These are phyloP conservation scores for Melangyna quadrimaculata DNA, from an alignment of 2,888 invertebrate genomes.

Conservation along the genomic window DNA sequence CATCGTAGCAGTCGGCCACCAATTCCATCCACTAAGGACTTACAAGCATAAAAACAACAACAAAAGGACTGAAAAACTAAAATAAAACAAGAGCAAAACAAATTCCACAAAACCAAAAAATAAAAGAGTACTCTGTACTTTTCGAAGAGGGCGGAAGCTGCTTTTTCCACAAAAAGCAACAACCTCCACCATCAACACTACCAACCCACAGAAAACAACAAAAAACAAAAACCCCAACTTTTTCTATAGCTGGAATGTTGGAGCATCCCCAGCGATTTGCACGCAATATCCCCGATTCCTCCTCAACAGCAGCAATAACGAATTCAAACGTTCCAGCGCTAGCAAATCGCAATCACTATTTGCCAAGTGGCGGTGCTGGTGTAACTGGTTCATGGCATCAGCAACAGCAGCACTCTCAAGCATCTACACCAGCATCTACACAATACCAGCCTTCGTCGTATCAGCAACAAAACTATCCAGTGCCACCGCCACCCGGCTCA, in stretches of 20 bases:
- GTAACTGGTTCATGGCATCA: conserved; percentile 76
- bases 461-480: conserved; percentile 72
- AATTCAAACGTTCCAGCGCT: conserved; percentile 82
- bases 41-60: not conserved
- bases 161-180: conserved; percentile 59
- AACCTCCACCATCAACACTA: conserved; percentile 51
- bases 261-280: conserved; percentile 84
- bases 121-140: conserved; percentile 1
- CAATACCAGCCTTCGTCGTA: conserved; percentile 77
- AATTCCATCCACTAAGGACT: conserved; percentile 40
- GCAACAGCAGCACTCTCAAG: conserved; percentile 71
- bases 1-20: conserved; percentile 27
- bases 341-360: conserved; percentile 69
- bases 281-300: conserved; percentile 86
- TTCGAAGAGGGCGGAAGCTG: conserved; percentile 37
- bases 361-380: conserved; percentile 79
- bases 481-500: conserved; percentile 73
- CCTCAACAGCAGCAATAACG: conserved; percentile 76
- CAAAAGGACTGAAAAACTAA: not conserved
- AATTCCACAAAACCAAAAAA: not conserved
- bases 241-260: conserved; percentile 79
- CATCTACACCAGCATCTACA: conserved; percentile 77
- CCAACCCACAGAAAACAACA: conserved; percentile 25
- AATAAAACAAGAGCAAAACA: not conserved
- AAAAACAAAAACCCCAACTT: conserved; percentile 31